These are phyloP conservation scores for Nemapogon koenigi DNA, from an alignment of 2,888 invertebrate species.

Conservation along the genomic window DNA sequence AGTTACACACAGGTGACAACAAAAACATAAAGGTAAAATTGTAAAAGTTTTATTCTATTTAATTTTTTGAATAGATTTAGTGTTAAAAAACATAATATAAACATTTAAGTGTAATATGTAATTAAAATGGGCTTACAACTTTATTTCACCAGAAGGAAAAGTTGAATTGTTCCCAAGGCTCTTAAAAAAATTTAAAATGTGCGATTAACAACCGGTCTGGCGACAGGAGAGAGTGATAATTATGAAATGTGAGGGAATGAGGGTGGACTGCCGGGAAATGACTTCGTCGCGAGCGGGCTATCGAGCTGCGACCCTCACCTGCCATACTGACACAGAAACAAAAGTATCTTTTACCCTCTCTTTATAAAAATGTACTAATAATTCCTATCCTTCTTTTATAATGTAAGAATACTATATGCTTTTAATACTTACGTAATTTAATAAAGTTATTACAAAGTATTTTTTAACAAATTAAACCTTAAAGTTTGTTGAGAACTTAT, in stretches of 20 bases:
- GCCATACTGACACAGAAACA: conserved; percentile 5
- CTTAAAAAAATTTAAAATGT: conserved; percentile 33
- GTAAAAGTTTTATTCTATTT: background rate
- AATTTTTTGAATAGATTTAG: no score
- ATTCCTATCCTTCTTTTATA: no score
- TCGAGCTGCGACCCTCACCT: background rate
- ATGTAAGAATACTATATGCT: no score
- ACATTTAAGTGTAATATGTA: no score
- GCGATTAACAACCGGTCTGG: conserved; percentile 30
- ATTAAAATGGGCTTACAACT: background rate
- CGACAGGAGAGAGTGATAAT: conserved; percentile 41
- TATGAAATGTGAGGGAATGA: conserved; percentile 32
- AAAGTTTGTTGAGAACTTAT: no score
- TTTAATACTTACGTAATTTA: no score
- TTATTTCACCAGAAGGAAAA: conserved; percentile 1
- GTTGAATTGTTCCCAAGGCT: conserved; percentile 2
- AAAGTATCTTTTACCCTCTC: no score
- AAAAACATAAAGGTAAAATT: background rate
- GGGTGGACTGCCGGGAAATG: conserved; percentile 1
- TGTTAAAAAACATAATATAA: no score
- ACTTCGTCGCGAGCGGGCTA: conserved; percentile 3
- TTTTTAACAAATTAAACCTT: no score
- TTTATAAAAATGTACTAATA: no score
- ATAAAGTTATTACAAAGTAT: no score
- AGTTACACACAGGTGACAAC: background rate